Evolutionary conservation across 2,888 invertebrate species (phyloP).

Genomic region (Hanleya hanleyi): DNA sequence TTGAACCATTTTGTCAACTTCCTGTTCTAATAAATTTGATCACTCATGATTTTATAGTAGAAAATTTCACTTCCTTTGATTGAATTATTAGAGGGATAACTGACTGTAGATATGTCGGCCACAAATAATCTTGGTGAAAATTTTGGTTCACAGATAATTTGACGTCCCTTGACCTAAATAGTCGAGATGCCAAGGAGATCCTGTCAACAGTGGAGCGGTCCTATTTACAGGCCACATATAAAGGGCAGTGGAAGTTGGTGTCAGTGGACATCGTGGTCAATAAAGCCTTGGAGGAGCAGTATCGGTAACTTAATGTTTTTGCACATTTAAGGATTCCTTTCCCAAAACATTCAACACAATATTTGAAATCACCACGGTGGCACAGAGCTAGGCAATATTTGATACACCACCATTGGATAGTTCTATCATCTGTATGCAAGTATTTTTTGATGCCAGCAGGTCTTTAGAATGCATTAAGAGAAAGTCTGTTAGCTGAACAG

Average conservation of each 20-base stretch:
- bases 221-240: slow-evolving; percentile 48
- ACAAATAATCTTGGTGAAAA: background rate
- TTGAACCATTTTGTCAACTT: no score
- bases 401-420: no score
- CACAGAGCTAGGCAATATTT: no score
- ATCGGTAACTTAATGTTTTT: slow-evolving; percentile 42
- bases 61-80: background rate
- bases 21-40: no score
- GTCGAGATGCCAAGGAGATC: slow-evolving; percentile 56
- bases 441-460: no score
- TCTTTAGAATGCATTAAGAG: no score
- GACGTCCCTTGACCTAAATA: slow-evolving; percentile 42
- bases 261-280: slow-evolving; percentile 50
- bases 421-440: no score
- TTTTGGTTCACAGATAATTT: slow-evolving; percentile 47
- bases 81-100: background rate
- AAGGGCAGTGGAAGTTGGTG: slow-evolving; percentile 44
- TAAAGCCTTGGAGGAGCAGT: slow-evolving; percentile 46
- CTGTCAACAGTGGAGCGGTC: slow-evolving; percentile 42
- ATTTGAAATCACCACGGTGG: no score
- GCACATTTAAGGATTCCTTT: no score
- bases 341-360: no score
- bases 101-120: background rate
- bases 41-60: no score
- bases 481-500: no score